phyloP scores from a whole-genome alignment of 2,888 invertebrate genomes.

The Tanytarsus gracilentus region DNA sequence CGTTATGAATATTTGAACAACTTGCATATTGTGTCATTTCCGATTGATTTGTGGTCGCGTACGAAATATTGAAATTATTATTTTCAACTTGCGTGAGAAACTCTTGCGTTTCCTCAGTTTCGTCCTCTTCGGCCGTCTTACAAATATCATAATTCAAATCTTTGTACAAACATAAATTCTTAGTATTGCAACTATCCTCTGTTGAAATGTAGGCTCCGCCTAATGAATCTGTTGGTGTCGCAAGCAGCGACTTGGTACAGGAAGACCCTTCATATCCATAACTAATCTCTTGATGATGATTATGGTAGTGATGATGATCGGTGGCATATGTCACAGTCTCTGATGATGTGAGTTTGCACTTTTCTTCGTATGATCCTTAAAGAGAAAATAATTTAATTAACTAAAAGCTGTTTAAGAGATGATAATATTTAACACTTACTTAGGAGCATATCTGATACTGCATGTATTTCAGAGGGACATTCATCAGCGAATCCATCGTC shows the following conservation, averaged over 20 bases:
- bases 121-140: slow-evolving; percentile 10
- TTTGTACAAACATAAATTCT: slow-evolving; percentile 14
- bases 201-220: slow-evolving; percentile 7
- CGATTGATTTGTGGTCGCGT: not conserved
- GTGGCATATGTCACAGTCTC: not conserved
- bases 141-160: slow-evolving; percentile 13
- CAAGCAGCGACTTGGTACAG: not conserved
- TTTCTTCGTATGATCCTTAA: slow-evolving; percentile 9
- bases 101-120: slow-evolving; percentile 1
- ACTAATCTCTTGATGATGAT: not conserved
- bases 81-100: slow-evolving; percentile 17
- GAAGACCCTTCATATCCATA: not conserved
- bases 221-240: not conserved
- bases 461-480: slow-evolving; percentile 3
- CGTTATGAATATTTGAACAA: slow-evolving; percentile 17
- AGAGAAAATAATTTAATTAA: not conserved
- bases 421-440: not conserved
- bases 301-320: too few relatives aligned
- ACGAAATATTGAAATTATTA: slow-evolving; percentile 16
- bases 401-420: not conserved
- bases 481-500: not conserved
- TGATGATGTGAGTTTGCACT: not conserved
- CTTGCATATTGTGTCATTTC: slow-evolving; percentile 23
- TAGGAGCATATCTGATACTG: slow-evolving; percentile 13
- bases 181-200: slow-evolving; percentile 20